Evolutionary conservation across 2,113 vertebrate species (phyloP).

Genomic region (Phoxinus phoxinus): DNA sequence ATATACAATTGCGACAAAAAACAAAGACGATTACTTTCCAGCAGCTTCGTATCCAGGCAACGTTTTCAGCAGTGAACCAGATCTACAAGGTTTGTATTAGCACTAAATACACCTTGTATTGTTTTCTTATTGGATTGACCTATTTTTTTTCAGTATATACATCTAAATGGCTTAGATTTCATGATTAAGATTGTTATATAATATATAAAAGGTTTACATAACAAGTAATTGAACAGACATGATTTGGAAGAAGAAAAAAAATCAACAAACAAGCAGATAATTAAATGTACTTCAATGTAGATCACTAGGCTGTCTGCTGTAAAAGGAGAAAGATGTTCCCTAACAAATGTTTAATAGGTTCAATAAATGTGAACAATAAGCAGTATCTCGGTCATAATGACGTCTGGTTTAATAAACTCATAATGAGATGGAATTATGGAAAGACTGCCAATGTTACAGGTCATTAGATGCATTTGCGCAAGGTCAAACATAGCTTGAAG

Average conservation of each 20-base stretch:
- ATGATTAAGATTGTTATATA: slow-evolving; percentile 10
- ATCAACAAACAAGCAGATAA: not conserved
- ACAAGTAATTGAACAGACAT: not conserved
- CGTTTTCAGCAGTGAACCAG: slow-evolving; percentile 43
- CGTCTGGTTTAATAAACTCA: not conserved
- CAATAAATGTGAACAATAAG: not conserved
- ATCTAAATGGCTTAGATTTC: slow-evolving; percentile 49
- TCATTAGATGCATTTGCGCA: slow-evolving; percentile 6
- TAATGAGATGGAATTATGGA: not conserved
- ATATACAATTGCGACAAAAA: slow-evolving; percentile 45
- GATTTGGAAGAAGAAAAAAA: slow-evolving; percentile 8
- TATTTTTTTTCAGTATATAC: slow-evolving; percentile 51
- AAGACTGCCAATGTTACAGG: not conserved
- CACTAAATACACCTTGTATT: slow-evolving; percentile 57
- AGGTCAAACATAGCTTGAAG: slow-evolving; percentile 10
- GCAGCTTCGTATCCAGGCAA: slow-evolving; percentile 61
- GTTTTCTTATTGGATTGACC: slow-evolving; percentile 56
- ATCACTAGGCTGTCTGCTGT: not conserved
- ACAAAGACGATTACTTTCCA: slow-evolving; percentile 46
- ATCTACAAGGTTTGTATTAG: slow-evolving; percentile 50
- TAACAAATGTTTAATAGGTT: not conserved
- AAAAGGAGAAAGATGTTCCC: not conserved
- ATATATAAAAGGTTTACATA: not conserved
- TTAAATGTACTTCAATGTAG: slow-evolving; percentile 8
- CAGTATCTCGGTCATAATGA: not conserved